A percentile compares a stretch with the other conserved stretches of the same genome.
Conservation (phyloP, 1,140 invertebrate species). For the Temnothorax nylanderi region DNA sequence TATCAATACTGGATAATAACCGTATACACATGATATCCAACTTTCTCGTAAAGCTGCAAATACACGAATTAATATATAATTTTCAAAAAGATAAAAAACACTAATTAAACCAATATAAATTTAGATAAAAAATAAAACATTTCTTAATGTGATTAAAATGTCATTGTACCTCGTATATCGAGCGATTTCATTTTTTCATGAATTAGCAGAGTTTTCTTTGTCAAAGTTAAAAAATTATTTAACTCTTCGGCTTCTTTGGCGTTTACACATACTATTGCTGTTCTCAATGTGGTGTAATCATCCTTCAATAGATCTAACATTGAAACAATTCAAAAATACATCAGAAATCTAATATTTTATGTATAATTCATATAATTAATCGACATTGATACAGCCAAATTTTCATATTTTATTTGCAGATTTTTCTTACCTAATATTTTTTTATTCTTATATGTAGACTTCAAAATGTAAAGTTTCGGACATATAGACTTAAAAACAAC, state of each 20-base stretch:
- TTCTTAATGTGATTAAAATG: conserved; percentile 15
- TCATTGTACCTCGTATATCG: conserved; percentile 69
- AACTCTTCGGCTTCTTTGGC: conserved; percentile 76
- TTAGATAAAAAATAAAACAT: not conserved
- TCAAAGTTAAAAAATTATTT: conserved; percentile 70
- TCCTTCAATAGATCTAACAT: conserved; percentile 72
- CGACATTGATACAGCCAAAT: not conserved
- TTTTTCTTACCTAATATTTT: conserved; percentile 71
- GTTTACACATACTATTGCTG: conserved; percentile 78
- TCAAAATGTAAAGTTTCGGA: conserved; percentile 68
- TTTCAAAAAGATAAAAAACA: not conserved
- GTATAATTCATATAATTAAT: conserved; percentile 10
- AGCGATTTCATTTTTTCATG: conserved; percentile 74
- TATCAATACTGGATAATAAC: conserved; percentile 80
- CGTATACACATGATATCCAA: conserved; percentile 75
- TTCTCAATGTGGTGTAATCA: conserved; percentile 66
- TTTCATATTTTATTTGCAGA: not conserved
- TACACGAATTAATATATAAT: conserved; percentile 31
- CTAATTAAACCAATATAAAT: conserved; percentile 19
- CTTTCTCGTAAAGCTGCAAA: conserved; percentile 72
- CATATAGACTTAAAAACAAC: conserved; percentile 74
- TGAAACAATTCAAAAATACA: not conserved
- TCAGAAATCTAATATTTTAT: not conserved
- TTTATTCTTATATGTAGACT: conserved; percentile 69
- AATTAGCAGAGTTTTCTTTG: conserved; percentile 70